Evolutionary conservation across 2,888 invertebrate species (phyloP).

Genomic region (Tetranychus truncatus): DNA sequence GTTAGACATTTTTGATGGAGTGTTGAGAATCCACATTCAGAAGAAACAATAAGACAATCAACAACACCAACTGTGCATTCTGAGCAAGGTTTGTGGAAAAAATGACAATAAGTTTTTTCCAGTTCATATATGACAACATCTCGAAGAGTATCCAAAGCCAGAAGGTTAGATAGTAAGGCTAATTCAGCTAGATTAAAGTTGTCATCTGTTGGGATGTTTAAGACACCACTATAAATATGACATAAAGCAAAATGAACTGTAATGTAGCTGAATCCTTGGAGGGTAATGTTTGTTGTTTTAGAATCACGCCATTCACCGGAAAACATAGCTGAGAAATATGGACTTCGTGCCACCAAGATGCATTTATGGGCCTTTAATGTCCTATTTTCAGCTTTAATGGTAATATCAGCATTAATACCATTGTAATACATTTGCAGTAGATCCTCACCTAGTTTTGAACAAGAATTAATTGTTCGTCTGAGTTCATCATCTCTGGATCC

Average conservation of each 20-base stretch:
- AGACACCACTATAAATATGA: slow-evolving; percentile 82
- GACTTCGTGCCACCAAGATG: slow-evolving; percentile 70
- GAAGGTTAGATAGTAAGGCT: slow-evolving; percentile 69
- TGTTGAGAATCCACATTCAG: slow-evolving; percentile 68
- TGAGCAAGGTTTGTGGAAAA: slow-evolving; percentile 83
- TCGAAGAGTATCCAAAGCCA: slow-evolving; percentile 72
- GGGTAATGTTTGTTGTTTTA: slow-evolving; percentile 58
- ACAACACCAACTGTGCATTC: slow-evolving; percentile 67
- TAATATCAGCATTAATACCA: slow-evolving; percentile 71
- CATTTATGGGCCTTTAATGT: slow-evolving; percentile 70
- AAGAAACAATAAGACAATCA: slow-evolving; percentile 65
- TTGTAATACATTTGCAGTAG: slow-evolving; percentile 73
- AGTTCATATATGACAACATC: slow-evolving; percentile 74
- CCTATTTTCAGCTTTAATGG: slow-evolving; percentile 56
- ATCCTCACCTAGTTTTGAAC: slow-evolving; percentile 59
- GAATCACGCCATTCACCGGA: slow-evolving; percentile 67
- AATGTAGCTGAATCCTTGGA: slow-evolving; percentile 64
- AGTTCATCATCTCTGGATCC: background rate
- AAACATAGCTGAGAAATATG: slow-evolving; percentile 75
- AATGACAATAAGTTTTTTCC: slow-evolving; percentile 73
- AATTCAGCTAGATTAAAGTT: slow-evolving; percentile 60
- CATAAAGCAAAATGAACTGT: slow-evolving; percentile 75
- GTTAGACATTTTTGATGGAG: slow-evolving; percentile 62
- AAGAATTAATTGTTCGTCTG: slow-evolving; percentile 29
- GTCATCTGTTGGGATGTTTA: slow-evolving; percentile 47